Evolutionary conservation across 2,888 invertebrate genomes (phyloP).

Genomic region (Synergus gifuensis): DNA sequence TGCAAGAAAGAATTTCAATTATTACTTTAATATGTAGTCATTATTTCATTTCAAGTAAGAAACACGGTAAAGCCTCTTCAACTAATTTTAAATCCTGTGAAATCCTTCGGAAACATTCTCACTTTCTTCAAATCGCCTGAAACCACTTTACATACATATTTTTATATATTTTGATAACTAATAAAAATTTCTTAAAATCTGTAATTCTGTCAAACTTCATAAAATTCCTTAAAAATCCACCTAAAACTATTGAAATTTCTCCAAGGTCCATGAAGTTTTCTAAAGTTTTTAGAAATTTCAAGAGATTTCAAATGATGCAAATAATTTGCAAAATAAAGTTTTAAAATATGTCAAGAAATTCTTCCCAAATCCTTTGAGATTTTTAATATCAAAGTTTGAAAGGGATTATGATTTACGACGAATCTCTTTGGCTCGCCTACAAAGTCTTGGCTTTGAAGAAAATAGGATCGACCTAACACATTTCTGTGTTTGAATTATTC

Average conservation of each 20-base stretch:
- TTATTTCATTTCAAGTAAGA: no score
- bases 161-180: no score
- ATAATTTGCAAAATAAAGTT: no score
- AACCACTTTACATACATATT: no score
- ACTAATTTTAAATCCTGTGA: no score
- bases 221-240: no score
- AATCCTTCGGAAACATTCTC: no score
- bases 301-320: not conserved
- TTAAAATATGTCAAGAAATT: not conserved
- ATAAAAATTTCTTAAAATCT: no score
- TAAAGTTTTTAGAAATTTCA: not conserved
- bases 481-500: conserved; percentile 42
- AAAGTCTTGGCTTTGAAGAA: conserved; percentile 66
- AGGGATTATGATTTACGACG: conserved; percentile 6
- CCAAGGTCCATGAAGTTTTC: not conserved
- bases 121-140: no score
- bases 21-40: not conserved
- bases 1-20: not conserved
- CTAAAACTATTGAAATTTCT: no score
- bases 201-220: no score
- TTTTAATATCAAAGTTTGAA: not conserved
- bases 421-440: conserved; percentile 68
- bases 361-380: not conserved
- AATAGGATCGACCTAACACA: conserved; percentile 65
- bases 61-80: no score